phyloP scores from a whole-genome alignment of 2,888 invertebrate genomes.

The Noctua janthe region DNA sequence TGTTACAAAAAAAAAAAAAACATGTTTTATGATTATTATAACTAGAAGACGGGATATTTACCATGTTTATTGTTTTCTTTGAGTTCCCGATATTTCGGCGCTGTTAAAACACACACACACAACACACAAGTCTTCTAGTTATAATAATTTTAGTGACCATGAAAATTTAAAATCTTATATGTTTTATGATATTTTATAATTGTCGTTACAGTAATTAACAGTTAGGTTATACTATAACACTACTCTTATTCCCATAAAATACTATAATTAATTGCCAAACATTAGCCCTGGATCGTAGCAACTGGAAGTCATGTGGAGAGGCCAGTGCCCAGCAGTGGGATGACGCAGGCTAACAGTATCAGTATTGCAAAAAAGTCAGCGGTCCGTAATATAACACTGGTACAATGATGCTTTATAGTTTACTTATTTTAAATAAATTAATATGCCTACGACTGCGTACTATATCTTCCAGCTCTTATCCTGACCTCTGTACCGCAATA shows the following conservation, averaged over 20 bases:
- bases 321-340: no score
- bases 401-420: background rate
- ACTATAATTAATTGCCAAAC: background rate
- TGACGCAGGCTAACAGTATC: no score
- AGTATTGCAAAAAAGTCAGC: background rate
- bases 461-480: background rate
- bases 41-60: no score
- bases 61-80: no score
- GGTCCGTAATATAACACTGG: background rate
- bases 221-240: background rate
- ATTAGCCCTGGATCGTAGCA: no score
- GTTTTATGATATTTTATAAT: background rate
- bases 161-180: no score
- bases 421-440: background rate
- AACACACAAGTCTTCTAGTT: no score
- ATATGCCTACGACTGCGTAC: background rate
- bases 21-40: background rate
- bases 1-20: background rate
- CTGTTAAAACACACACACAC: no score
- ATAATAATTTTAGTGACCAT: no score
- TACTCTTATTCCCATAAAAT: background rate
- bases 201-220: background rate
- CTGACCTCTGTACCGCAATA: background rate
- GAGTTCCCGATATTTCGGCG: no score
- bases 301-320: no score